Percentiles rank a stretch among this genome's conserved stretches.
These are phyloP conservation scores for Agriopis leucophaearia DNA, from an alignment of 2,888 invertebrate species.

Conservation along the genomic window DNA sequence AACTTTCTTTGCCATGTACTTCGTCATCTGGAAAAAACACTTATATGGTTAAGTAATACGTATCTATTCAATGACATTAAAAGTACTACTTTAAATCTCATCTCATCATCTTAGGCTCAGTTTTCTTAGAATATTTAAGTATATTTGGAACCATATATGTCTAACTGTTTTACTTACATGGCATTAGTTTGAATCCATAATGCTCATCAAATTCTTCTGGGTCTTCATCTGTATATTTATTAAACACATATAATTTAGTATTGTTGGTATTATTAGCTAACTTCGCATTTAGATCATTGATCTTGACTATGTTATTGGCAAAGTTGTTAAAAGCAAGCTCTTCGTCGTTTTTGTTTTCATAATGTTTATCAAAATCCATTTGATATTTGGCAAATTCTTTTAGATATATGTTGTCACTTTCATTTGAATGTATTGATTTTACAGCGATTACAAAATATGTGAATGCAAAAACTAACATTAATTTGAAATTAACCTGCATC, in stretches of 20 bases:
- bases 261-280: constrained; percentile 37
- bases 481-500: constrained; percentile 1
- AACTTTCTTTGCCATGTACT: constrained; percentile 32
- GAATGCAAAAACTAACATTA: neutral
- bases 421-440: neutral
- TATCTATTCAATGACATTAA: no score
- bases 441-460: neutral
- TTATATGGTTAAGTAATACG: neutral
- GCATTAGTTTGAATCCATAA: constrained; percentile 57
- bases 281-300: constrained; percentile 57
- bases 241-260: constrained; percentile 56
- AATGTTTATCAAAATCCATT: constrained; percentile 59
- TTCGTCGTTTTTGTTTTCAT: constrained; percentile 52
- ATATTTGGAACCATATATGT: neutral
- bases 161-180: constrained; percentile 60
- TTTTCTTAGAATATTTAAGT: neutral
- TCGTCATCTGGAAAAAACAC: constrained; percentile 51
- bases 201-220: constrained; percentile 55
- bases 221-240: constrained; percentile 64
- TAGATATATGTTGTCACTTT: neutral
- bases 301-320: constrained; percentile 57
- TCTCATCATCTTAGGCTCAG: neutral
- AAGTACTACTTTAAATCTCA: neutral
- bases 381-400: constrained; percentile 47
- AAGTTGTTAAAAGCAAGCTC: constrained; percentile 57